phyloP scores from a whole-genome alignment of 2,113 vertebrate genomes.

The Cichladusa arquata region DNA sequence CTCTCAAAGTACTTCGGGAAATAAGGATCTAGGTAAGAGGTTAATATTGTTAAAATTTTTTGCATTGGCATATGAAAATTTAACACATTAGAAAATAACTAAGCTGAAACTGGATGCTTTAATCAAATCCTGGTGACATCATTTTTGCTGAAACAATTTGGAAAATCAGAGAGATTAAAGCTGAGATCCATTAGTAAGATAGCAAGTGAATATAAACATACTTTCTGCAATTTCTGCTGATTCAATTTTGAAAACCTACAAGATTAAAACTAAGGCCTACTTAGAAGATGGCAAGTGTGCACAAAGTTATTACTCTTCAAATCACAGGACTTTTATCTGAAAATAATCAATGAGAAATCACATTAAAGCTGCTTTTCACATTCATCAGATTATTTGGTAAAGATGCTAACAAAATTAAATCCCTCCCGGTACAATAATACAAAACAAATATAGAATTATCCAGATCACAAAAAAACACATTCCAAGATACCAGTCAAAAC shows the following conservation, averaged over 20 bases:
- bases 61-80: neutral
- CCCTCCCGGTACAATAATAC: neutral
- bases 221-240: constrained; percentile 29
- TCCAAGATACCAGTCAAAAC: neutral
- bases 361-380: constrained; percentile 18
- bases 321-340: neutral
- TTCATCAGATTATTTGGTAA: neutral
- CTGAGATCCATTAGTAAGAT: constrained; percentile 19
- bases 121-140: constrained; percentile 22
- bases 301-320: neutral
- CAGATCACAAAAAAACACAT: neutral
- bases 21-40: neutral
- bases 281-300: neutral
- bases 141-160: constrained; percentile 18
- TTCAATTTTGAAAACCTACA: constrained; percentile 33
- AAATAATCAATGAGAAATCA: constrained; percentile 15
- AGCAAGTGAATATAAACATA: constrained; percentile 11
- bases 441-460: neutral
- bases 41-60: neutral
- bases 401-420: constrained; percentile 13
- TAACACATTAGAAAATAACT: neutral
- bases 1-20: neutral
- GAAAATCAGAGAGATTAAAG: constrained; percentile 35
- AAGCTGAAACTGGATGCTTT: neutral
- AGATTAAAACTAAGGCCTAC: constrained; percentile 24